Conservation (phyloP, 2,113 vertebrate species). For the Elephas maximus region DNA sequence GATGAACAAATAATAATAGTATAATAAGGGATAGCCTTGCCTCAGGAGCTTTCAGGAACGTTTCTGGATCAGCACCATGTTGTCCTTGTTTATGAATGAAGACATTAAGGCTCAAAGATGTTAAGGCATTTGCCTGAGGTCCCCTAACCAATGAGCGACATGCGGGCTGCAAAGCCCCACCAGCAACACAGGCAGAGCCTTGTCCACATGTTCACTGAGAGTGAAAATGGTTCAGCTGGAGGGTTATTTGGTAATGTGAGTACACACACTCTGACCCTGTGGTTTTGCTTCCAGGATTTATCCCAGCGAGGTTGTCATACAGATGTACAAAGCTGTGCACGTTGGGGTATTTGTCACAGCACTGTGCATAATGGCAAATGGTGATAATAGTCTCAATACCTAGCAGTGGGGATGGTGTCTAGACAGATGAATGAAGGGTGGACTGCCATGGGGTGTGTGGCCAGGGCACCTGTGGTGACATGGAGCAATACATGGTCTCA, state of each 20-base stretch:
- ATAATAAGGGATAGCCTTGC: neutral
- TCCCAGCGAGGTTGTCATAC: neutral
- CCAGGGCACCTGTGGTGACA: neutral
- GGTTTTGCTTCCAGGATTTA: neutral
- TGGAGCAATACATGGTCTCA: neutral
- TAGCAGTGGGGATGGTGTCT: neutral
- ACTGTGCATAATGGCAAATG: neutral
- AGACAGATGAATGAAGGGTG: neutral
- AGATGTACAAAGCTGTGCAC: neutral
- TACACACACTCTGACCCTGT: neutral
- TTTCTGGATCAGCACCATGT: neutral
- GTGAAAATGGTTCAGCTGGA: neutral
- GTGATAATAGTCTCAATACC: neutral
- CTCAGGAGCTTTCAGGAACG: neutral
- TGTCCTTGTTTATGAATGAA: neutral
- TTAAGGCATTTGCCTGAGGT: neutral
- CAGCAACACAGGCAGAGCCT: neutral
- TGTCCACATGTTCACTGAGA: rapidly evolving
- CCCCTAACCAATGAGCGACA: rapidly evolving
- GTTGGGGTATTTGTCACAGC: neutral
- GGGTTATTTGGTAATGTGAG: too few species aligned
- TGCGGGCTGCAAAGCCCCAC: rapidly evolving
- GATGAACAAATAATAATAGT: neutral
- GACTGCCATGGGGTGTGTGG: rapidly evolving
- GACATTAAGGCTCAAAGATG: neutral